A percentile compares a stretch with the other conserved stretches of the same genome.
phyloP scores from a whole-genome alignment of 2,797 vertebrate genomes.

The Acanthiza pusilla region DNA sequence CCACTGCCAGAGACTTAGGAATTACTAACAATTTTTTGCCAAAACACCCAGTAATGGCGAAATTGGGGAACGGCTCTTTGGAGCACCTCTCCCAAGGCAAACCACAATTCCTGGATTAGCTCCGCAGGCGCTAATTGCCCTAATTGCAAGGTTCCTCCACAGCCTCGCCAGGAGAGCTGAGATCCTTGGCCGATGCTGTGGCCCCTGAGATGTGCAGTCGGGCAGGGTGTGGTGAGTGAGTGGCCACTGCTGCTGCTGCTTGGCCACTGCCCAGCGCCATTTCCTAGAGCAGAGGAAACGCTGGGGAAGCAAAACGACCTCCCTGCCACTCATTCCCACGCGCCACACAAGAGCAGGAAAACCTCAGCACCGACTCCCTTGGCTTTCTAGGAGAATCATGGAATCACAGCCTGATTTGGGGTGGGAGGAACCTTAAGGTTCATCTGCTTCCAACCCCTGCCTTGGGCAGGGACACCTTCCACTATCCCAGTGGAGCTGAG shows the following conservation, averaged over 20 bases:
- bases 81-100: neutral
- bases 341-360: neutral
- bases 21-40: neutral
- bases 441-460: neutral
- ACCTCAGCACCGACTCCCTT: neutral
- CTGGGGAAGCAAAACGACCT: neutral
- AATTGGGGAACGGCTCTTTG: neutral
- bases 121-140: neutral
- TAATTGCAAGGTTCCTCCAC: neutral
- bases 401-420: neutral
- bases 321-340: neutral
- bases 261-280: neutral
- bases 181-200: neutral
- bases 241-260: rapidly evolving
- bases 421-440: neutral
- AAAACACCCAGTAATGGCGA: neutral
- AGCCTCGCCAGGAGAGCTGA: neutral
- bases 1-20: rapidly evolving
- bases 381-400: neutral
- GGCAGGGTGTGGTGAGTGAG: neutral
- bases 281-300: neutral
- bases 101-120: neutral
- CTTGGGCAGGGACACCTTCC: neutral
- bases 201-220: neutral
- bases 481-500: neutral